Evolutionary conservation across 2,888 invertebrate species (phyloP).

Genomic region (Drosophila percnosoma): DNA sequence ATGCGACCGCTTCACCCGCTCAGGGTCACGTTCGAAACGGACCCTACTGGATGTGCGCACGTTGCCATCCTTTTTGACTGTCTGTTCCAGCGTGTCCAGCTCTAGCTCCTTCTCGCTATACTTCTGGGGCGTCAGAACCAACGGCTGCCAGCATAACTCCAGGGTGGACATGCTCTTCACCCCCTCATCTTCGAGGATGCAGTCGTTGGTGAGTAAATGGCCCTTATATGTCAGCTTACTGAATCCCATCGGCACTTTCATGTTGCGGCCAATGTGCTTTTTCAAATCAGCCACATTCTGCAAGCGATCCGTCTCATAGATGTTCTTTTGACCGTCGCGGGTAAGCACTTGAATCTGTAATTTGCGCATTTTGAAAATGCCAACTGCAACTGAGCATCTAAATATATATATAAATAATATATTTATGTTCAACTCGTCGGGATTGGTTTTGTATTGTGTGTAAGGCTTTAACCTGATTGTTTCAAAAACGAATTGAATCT

Average conservation of each 20-base stretch:
- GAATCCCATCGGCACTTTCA: conserved; percentile 68
- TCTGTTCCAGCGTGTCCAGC: conserved; percentile 44
- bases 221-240: conserved; percentile 62
- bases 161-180: conserved; percentile 57
- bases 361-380: conserved; percentile 40
- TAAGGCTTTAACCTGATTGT: not conserved
- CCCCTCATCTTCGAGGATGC: conserved; percentile 56
- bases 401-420: not conserved
- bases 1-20: conserved; percentile 5
- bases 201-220: conserved; percentile 46
- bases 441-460: conserved; percentile 9
- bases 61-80: conserved; percentile 12
- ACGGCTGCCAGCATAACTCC: conserved; percentile 58
- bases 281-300: conserved; percentile 59
- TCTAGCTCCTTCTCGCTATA: conserved; percentile 58
- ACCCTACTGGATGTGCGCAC: not conserved
- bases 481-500: conserved; percentile 15
- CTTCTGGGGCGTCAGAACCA: conserved; percentile 56
- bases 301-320: conserved; percentile 57
- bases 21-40: not conserved
- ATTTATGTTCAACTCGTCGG: not conserved
- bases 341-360: conserved; percentile 58
- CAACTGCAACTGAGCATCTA: conserved; percentile 2
- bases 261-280: conserved; percentile 45
- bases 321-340: conserved; percentile 57